A percentile compares a stretch with the other conserved stretches of the same genome.
phyloP scores from a whole-genome alignment of 2,797 vertebrate species.

The Ceyx erithaca region DNA sequence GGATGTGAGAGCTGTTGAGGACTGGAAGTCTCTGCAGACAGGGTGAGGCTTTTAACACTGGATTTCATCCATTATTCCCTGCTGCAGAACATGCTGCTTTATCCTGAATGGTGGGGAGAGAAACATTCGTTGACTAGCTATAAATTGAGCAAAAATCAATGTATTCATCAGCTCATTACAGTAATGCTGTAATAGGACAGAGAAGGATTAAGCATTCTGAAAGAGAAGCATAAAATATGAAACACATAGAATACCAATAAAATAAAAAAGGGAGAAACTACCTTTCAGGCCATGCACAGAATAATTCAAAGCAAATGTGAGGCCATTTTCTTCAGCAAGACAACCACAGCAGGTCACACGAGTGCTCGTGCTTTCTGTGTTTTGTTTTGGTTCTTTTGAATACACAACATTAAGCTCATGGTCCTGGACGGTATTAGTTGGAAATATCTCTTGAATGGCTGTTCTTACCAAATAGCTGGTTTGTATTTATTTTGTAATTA shows the following conservation, averaged over 20 bases:
- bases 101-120: neutral
- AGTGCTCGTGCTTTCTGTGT: neutral
- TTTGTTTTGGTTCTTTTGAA: neutral
- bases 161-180: neutral
- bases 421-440: neutral
- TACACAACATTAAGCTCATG: neutral
- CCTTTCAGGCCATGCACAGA: neutral
- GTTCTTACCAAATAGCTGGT: neutral
- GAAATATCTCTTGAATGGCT: neutral
- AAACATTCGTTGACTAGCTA: neutral
- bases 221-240: conserved; percentile 52
- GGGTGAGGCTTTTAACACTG: neutral
- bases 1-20: neutral
- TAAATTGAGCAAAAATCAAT: neutral
- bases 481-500: neutral
- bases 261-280: neutral
- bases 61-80: neutral
- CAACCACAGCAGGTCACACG: neutral
- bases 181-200: neutral
- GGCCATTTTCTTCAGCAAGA: neutral
- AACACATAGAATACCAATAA: conserved; percentile 40
- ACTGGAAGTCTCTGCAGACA: neutral
- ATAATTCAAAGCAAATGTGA: conserved; percentile 67
- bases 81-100: neutral
- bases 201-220: conserved; percentile 10